Conservation (phyloP, 2,797 vertebrate genomes). For the Diglossa cyanea region DNA sequence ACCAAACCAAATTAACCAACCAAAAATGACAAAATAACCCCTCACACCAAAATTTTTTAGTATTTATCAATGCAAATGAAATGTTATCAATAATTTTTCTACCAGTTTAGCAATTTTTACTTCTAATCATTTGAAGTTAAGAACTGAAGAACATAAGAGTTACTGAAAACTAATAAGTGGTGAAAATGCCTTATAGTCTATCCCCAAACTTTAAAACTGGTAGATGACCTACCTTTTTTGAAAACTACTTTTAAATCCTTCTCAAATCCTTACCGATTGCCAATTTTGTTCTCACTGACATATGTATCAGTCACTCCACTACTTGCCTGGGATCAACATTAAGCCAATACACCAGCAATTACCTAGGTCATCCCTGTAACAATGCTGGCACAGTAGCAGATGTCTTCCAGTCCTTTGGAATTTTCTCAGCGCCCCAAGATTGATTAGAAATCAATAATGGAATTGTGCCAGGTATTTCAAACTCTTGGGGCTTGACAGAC, state of each 20-base stretch:
- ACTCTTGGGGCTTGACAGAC: not conserved
- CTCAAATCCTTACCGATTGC: not conserved
- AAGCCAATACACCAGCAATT: not conserved
- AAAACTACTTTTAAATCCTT: not conserved
- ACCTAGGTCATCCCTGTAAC: not conserved
- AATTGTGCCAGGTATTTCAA: not conserved
- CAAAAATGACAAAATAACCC: not conserved
- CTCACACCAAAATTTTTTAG: not conserved
- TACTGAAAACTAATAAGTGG: not conserved
- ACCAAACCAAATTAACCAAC: not conserved
- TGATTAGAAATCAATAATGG: conserved; percentile 16
- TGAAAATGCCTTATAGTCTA: not conserved
- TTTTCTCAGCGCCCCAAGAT: not conserved
- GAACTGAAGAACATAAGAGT: not conserved
- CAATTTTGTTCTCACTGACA: not conserved
- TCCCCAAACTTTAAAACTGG: not conserved
- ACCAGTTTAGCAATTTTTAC: not conserved
- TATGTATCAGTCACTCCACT: not conserved
- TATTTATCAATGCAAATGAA: not conserved
- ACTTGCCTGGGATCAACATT: not conserved
- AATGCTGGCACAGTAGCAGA: not conserved
- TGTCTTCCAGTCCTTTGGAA: not conserved
- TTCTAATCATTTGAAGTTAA: not conserved
- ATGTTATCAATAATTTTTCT: not conserved
- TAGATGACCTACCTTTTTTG: accelerated